These are phyloP conservation scores for Heteronetta atricapilla DNA, from an alignment of 2,113 vertebrate species.

Conservation along the genomic window DNA sequence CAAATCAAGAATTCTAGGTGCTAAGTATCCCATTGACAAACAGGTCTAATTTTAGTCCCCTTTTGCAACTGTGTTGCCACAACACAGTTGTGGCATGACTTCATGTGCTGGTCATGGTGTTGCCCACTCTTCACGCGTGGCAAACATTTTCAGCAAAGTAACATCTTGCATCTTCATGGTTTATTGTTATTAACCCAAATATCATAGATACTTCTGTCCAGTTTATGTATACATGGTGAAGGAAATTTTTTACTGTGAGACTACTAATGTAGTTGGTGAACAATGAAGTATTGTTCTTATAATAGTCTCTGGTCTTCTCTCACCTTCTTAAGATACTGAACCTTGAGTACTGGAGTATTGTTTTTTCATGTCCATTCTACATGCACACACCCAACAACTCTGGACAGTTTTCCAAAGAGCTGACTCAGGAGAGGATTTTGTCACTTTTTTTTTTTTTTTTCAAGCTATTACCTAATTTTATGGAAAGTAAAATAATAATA, in stretches of 20 bases:
- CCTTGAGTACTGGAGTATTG: background rate
- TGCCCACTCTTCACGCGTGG: background rate
- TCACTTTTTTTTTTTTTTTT: too few species aligned
- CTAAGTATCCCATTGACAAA: background rate
- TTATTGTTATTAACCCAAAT: background rate
- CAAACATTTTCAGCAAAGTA: background rate
- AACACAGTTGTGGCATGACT: background rate
- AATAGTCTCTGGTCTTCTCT: background rate
- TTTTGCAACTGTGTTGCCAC: too few species aligned
- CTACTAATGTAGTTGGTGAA: background rate
- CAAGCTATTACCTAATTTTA: background rate
- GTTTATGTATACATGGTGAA: background rate
- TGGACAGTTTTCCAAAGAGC: background rate
- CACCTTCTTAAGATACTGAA: background rate
- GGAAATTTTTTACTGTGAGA: background rate
- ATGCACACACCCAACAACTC: too few species aligned
- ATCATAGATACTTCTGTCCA: background rate
- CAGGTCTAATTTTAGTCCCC: background rate
- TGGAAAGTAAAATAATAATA: background rate
- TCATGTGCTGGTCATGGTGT: background rate
- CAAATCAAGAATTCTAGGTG: background rate
- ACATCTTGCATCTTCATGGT: background rate
- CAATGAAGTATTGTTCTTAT: background rate
- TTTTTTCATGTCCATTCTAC: background rate
- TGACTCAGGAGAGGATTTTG: background rate